These are phyloP conservation scores for Formica exsecta DNA, from an alignment of 1,140 invertebrate genomes.

Conservation along the genomic window DNA sequence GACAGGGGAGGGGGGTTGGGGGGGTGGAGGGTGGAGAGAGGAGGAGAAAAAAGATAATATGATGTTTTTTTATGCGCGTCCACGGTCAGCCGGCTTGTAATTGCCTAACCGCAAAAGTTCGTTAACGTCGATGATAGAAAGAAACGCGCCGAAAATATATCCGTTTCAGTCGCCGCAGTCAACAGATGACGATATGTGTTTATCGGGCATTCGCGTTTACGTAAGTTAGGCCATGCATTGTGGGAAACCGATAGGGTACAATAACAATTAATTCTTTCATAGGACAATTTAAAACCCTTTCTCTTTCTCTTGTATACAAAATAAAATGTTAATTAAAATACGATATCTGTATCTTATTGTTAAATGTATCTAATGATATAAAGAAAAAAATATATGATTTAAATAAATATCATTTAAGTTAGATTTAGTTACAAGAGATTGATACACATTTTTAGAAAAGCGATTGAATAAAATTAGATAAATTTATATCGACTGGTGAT, in stretches of 20 bases:
- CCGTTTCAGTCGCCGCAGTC: slow-evolving; percentile 36
- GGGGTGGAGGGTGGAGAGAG: neutral
- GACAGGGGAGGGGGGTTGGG: neutral
- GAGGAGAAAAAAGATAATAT: slow-evolving; percentile 10
- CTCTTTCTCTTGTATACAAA: neutral
- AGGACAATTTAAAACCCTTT: neutral
- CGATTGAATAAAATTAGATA: neutral
- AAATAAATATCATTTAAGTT: neutral
- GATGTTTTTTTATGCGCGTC: slow-evolving; percentile 31
- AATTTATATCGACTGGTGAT: neutral
- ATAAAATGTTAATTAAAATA: neutral
- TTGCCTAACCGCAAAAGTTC: slow-evolving; percentile 57
- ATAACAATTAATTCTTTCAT: slow-evolving; percentile 18
- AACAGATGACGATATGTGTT: slow-evolving; percentile 52
- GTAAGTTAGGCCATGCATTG: slow-evolving; percentile 31
- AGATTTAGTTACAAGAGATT: neutral
- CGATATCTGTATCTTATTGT: neutral
- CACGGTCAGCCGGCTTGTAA: slow-evolving; percentile 53
- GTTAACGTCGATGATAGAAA: slow-evolving; percentile 55
- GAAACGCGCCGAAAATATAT: slow-evolving; percentile 51
- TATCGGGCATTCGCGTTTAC: slow-evolving; percentile 51
- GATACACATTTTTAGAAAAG: neutral
- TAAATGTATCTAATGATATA: neutral
- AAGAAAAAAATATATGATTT: neutral
- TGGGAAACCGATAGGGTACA: slow-evolving; percentile 1